Evolutionary conservation across 2,888 invertebrate species (phyloP).

Genomic region (Chloroclystis v-ata): DNA sequence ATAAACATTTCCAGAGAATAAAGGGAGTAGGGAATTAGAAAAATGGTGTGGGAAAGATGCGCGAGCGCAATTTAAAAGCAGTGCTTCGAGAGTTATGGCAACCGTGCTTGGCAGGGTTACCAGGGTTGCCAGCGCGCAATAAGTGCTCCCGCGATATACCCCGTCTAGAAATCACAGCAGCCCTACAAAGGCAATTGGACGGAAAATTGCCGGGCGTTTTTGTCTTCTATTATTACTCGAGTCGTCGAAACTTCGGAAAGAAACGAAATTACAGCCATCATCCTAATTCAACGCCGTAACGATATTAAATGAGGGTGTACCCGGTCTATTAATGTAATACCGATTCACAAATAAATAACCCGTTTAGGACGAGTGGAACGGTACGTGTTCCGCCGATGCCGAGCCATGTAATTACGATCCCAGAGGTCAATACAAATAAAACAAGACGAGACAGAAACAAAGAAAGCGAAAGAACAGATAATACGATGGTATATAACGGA

Average conservation of each 20-base stretch:
- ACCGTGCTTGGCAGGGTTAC: slow-evolving; percentile 42
- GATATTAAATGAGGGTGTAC: slow-evolving; percentile 75
- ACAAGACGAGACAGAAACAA: slow-evolving; percentile 62
- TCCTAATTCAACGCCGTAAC: slow-evolving; percentile 64
- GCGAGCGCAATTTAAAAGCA: slow-evolving; percentile 62
- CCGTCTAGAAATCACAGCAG: slow-evolving; percentile 30
- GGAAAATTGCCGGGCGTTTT: slow-evolving; percentile 54
- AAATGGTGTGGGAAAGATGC: slow-evolving; percentile 69
- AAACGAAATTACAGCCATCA: slow-evolving; percentile 66
- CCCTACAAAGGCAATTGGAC: slow-evolving; percentile 46
- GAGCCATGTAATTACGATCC: slow-evolving; percentile 67
- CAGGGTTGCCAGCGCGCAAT: slow-evolving; percentile 43
- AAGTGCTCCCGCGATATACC: slow-evolving; percentile 18
- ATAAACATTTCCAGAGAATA: slow-evolving; percentile 16
- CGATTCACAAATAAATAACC: slow-evolving; percentile 75
- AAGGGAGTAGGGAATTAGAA: slow-evolving; percentile 54
- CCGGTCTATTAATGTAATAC: slow-evolving; percentile 72
- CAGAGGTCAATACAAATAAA: slow-evolving; percentile 75
- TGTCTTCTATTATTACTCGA: slow-evolving; percentile 38
- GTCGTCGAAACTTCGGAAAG: slow-evolving; percentile 36
- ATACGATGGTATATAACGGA: slow-evolving; percentile 55
- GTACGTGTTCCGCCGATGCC: slow-evolving; percentile 54
- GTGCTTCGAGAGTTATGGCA: slow-evolving; percentile 63
- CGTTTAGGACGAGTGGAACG: slow-evolving; percentile 59
- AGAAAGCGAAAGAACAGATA: slow-evolving; percentile 73